Base-by-base conservation (phyloP, 2,888 invertebrate genomes). In the Cryptophagus acutangulus region DNA sequence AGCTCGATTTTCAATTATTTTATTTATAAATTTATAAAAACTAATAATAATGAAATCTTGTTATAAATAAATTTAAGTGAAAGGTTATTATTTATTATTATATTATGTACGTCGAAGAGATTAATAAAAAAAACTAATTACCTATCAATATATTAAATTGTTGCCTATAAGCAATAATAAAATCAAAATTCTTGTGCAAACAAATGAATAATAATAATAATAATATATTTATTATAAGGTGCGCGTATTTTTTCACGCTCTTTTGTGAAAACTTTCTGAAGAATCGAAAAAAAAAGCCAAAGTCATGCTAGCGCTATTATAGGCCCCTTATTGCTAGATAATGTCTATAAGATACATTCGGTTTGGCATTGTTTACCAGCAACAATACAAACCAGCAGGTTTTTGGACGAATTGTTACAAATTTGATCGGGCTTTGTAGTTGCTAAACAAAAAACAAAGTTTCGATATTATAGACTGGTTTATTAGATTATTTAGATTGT, bases 341-440 rank as follows among this genome's bases (percentile, higher is more conserved):
- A n/a, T n/a, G n/a, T n/a, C n/a, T n/a, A n/a, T n/a, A n/a, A n/a
- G n/a, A n/a, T n/a, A n/a, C n/a, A n/a, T n/a, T n/a, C n/a, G n/a
- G n/a, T 26, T 26, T 26, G 26, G 12, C 12, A 26, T 26, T 26
- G 26, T 26, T 26, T 26, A 26, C 26, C n/a, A 26, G 26, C n/a
- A n/a, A 26, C 26, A 26, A 26, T 26, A 26, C 9, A 20, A 20
- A 26, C n/a, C n/a, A n/a, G n/a, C n/a, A n/a, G n/a, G n/a, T n/a
- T n/a, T n/a, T n/a, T n/a, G n/a, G n/a, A n/a, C n/a, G n/a, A n/a
- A n/a, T n/a, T n/a, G n/a, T n/a, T n/a, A n/a, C n/a, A n/a, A n/a
- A n/a, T n/a, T n/a, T n/a, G n/a, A n/a, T n/a, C n/a, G n/a, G n/a
- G n/a, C n/a, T n/a, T n/a, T n/a, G n/a, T n/a, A n/a, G n/a, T n/a